phyloP scores from a whole-genome alignment of 2,113 vertebrate species.

The Labeo rohita region DNA sequence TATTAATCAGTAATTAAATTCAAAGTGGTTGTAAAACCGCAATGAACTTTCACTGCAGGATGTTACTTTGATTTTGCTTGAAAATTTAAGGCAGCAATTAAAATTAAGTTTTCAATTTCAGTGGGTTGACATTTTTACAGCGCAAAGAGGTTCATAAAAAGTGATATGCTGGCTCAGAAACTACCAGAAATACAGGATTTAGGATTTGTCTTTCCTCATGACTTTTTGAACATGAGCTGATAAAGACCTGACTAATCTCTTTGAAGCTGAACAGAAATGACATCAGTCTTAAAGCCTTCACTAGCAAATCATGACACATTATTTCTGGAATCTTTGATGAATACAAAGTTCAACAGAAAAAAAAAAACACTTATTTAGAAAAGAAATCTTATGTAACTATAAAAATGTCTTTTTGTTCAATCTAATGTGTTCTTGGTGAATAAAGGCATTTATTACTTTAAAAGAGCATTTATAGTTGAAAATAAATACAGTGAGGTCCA shows the following conservation, averaged over 20 bases:
- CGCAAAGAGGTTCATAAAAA: neutral
- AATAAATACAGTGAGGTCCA: neutral
- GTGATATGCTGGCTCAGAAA: neutral
- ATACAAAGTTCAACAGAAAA: too few species aligned
- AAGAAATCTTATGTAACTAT: neutral
- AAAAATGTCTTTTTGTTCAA: neutral
- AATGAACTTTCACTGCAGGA: conserved; percentile 6
- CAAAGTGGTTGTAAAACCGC: neutral
- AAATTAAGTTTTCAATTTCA: conserved; percentile 14
- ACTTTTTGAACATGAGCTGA: neutral
- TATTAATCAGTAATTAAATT: neutral
- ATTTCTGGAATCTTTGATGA: too few species aligned
- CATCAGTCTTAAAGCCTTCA: neutral
- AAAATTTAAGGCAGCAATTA: conserved; percentile 22
- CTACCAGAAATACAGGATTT: neutral
- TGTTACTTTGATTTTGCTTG: neutral
- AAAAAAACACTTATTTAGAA: too few species aligned
- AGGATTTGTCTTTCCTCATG: neutral
- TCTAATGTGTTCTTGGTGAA: too few species aligned
- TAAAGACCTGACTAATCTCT: neutral
- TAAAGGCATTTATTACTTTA: too few species aligned
- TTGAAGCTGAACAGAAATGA: neutral
- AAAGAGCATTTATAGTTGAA: neutral
- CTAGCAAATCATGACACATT: too few species aligned
- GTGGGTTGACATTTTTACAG: neutral